These are phyloP conservation scores for Drosophila simulans DNA, from an alignment of 1,140 invertebrate genomes.

Conservation along the genomic window DNA sequence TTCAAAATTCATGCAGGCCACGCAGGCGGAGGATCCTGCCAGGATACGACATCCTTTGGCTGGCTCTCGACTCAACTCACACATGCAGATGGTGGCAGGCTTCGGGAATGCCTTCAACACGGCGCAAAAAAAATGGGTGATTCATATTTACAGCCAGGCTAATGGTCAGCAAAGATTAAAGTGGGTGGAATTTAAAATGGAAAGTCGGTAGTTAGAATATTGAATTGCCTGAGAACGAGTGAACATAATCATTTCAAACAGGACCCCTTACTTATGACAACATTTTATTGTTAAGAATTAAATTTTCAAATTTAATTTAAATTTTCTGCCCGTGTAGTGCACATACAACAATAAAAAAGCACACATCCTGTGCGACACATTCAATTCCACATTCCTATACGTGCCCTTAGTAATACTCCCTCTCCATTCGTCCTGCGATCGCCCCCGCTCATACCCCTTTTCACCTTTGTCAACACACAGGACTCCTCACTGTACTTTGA, in stretches of 20 bases:
- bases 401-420: constrained; percentile 23
- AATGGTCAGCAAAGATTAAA: constrained; percentile 2
- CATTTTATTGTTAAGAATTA: too few species aligned
- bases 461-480: constrained; percentile 63
- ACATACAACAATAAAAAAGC: constrained; percentile 36
- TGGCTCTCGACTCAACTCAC: constrained; percentile 32
- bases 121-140: constrained; percentile 5
- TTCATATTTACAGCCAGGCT: constrained; percentile 4
- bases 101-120: constrained; percentile 34
- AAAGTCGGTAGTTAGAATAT: not conserved
- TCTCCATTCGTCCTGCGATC: not conserved
- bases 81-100: constrained; percentile 62
- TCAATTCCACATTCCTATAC: constrained; percentile 62
- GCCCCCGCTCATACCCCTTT: constrained; percentile 56
- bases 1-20: constrained; percentile 78
- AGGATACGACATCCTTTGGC: constrained; percentile 36
- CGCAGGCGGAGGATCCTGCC: constrained; percentile 25
- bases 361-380: constrained; percentile 78
- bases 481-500: constrained; percentile 64
- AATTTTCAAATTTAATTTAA: not conserved
- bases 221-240: not conserved
- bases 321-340: not conserved
- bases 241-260: too few species aligned
- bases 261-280: too few species aligned
- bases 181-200: not conserved